Base-by-base conservation (phyloP, 2,888 invertebrate species). In the Brachyopa scutellaris region DNA sequence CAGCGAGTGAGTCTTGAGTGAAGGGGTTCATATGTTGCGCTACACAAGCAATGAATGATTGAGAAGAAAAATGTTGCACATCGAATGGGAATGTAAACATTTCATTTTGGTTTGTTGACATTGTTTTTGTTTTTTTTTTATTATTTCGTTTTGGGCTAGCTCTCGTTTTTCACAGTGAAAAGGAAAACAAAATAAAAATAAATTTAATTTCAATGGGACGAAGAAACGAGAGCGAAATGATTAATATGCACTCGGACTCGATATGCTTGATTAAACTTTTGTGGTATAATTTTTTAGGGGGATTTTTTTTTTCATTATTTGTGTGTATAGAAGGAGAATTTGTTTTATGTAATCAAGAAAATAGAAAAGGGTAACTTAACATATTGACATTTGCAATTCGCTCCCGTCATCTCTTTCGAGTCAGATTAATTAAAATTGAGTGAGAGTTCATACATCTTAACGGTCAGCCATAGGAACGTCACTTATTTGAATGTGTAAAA, bases 41-140 rank as follows among this genome's bases (percentile, higher is more conserved):
- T 40, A 40, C 59, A 38, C 47, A 47, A 33, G 49, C 21, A 53
- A 31, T 45, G 55, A 55, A 17, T 17, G 21, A 55, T 47, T 9
- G 47, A 57, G 13, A 33, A 23, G 47, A 69, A 38, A 38, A 69
- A 73, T 73, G 73, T 73, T 73, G 73, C 73, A 72, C 72, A 26
- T 38, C 51, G 15, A 72, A 61, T 45, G 61, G 40, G 13, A 55
- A 38, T 55, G 62, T 73, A 73, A 73, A 73, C 73, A 73, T 33
- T 66, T 66, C 51, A 55, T 62, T 17, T 55, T 57, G 64, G 66
- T 47, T 74, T 74, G 74, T 66, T 74, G 66, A 74, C 74, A 66
- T 66, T 33, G 51, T 38, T 42, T 45, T 17, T 47, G 5, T 21
- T 2, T 26, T 40, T 23, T 13, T 21, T 31, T n/a, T n/a, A n/a